Evolutionary conservation across 2,797 vertebrate species (phyloP).

Genomic region (Lagodon rhomboides): DNA sequence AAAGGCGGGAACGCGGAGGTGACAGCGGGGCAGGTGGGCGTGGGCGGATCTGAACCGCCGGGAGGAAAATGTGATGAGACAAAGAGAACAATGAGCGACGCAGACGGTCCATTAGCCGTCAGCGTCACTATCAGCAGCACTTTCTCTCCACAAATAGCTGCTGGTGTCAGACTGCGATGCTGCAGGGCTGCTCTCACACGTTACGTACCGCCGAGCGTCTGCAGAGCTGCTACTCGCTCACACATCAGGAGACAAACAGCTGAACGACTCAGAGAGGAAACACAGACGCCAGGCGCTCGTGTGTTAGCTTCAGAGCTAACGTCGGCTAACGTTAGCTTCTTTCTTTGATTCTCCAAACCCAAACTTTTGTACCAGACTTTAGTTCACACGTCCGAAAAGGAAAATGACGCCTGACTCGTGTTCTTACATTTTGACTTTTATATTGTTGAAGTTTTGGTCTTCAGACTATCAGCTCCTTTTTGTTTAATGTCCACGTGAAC

Average conservation of each 20-base stretch:
- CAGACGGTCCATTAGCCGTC: conserved; percentile 42
- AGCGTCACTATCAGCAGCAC: conserved; percentile 46
- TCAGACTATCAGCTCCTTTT: too few relatives aligned
- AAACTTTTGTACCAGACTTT: too few relatives aligned
- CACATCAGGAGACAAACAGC: conserved; percentile 20
- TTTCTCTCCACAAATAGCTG: conserved; percentile 52
- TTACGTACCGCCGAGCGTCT: conserved; percentile 24
- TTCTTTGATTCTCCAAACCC: too few relatives aligned
- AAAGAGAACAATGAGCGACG: not conserved
- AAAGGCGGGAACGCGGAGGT: not conserved
- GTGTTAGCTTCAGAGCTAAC: too few relatives aligned
- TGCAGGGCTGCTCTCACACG: conserved; percentile 32
- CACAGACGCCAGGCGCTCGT: too few relatives aligned
- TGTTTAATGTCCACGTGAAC: too few relatives aligned
- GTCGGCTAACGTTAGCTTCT: too few relatives aligned
- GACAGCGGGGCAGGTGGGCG: conserved; percentile 2
- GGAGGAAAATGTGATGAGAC: not conserved
- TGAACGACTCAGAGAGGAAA: not conserved
- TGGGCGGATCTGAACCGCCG: not conserved
- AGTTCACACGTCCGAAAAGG: too few relatives aligned
- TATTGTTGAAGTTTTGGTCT: too few relatives aligned
- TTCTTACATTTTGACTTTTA: too few relatives aligned
- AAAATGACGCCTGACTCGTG: too few relatives aligned
- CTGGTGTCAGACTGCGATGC: conserved; percentile 55
- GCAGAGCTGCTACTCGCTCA: conserved; percentile 12